These are phyloP conservation scores for Melitaea athalia DNA, from an alignment of 2,888 invertebrate genomes.

Conservation along the genomic window DNA sequence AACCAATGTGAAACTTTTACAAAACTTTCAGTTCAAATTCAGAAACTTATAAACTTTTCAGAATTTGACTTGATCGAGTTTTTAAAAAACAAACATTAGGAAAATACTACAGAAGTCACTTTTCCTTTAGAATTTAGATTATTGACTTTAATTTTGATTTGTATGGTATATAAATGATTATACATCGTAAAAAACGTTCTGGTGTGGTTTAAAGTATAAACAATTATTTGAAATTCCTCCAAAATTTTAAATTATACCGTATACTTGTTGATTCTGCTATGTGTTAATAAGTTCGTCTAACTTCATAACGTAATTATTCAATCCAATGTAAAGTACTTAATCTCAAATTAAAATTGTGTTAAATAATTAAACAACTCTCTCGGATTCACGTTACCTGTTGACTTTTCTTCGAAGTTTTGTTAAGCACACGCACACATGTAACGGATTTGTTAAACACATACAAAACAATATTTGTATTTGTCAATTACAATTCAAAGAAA, in stretches of 20 bases:
- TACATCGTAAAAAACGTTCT: too few species aligned
- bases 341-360: too few species aligned
- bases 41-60: background rate
- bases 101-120: background rate
- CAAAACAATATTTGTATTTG: background rate
- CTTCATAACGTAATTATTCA: too few species aligned
- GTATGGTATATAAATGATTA: too few species aligned
- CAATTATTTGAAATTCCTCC: too few species aligned
- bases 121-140: background rate
- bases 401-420: background rate
- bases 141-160: background rate
- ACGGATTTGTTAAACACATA: background rate
- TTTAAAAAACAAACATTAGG: constrained; percentile 6
- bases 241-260: too few species aligned
- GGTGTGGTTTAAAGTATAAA: too few species aligned
- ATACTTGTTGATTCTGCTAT: too few species aligned
- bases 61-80: constrained; percentile 1
- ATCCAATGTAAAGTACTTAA: too few species aligned
- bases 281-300: too few species aligned
- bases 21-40: background rate
- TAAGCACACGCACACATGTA: background rate
- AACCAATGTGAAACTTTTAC: constrained; percentile 1
- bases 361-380: too few species aligned
- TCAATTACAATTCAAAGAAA: background rate
- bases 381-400: background rate